phyloP scores from a whole-genome alignment of 2,797 vertebrate genomes.

The Girardinus metallicus region DNA sequence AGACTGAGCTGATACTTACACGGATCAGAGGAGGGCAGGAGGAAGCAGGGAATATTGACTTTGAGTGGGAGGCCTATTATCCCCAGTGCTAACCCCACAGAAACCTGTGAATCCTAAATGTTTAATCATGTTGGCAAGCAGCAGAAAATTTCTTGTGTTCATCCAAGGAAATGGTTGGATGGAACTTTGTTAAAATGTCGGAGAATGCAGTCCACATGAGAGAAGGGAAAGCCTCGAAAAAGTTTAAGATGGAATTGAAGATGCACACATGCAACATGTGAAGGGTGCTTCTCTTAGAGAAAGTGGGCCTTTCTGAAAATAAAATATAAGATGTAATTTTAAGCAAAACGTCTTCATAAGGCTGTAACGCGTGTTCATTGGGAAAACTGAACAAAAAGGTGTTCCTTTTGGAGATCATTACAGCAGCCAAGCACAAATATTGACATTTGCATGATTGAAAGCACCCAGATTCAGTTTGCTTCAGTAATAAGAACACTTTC shows the following conservation, averaged over 20 bases:
- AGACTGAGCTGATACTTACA: conserved; percentile 32
- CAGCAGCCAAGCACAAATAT: not conserved
- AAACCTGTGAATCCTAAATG: conserved; percentile 38
- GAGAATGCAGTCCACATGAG: not conserved
- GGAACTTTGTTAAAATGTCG: conserved; percentile 1
- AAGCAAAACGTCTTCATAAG: not conserved
- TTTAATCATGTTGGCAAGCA: conserved; percentile 12
- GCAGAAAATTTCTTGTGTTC: not conserved
- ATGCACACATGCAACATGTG: not conserved
- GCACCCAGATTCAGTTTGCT: not conserved
- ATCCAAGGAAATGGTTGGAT: conserved; percentile 18
- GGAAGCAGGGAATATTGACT: conserved; percentile 32
- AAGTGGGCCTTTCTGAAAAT: not conserved
- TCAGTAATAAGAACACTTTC: not conserved
- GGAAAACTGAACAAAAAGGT: not conserved
- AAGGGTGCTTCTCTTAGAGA: not conserved
- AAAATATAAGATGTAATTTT: not conserved
- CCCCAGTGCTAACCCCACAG: conserved; percentile 20
- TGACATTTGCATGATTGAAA: not conserved
- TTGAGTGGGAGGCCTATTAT: conserved; percentile 51
- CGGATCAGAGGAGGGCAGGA: conserved; percentile 15
- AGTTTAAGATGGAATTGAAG: not conserved
- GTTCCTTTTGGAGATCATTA: not conserved
- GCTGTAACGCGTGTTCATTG: not conserved
- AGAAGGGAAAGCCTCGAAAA: not conserved